Base-by-base conservation (phyloP, 2,797 vertebrate species). In the Balearica regulorum region DNA sequence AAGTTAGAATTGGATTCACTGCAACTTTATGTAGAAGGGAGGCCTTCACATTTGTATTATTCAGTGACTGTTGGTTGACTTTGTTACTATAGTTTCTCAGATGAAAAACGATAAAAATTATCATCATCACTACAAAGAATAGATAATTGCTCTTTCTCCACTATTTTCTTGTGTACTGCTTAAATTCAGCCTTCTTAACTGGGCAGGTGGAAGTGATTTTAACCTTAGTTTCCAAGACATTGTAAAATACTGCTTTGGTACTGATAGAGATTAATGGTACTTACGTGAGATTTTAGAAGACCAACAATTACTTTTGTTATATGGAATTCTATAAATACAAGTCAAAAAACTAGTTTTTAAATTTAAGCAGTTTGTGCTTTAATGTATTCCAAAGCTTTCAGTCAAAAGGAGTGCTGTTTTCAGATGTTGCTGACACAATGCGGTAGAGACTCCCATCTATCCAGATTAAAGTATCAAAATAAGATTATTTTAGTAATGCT, bases 401-500 rank as follows among this genome's bases (percentile, higher is more conserved):
- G 24, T 37, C 43, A 79, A 78, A 93, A 72, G 15, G 12, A 60
- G 18, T 0, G 0, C 54, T 48, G 39, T 26, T 79, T 41, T 94
- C 64, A 64, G 66, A 87, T 31, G 48, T 4, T 89, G 51, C 48
- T 79, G 58, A 84, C 51, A 76, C 19, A 82, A 55, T 1, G 5
- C 25, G 54, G n/a, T 5, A 70, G 15, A 83, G 10, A 83, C 37
- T 66, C 28, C 11, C 37, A 79, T 60, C 83, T 68, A 48, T 19
- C 24, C 51, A 87, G 92, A 80, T 68, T 48, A 87, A 60, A 0
- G 0, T 28, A 83, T 39, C 60, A 60, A 80, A 95, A 62, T 41
- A 70, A 76, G 62, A 89, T 93, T 94, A 96, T 58, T 88, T 80
- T 61, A 80, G 35, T 73, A 85, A 91, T 66, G 51, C 31, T 87